These are phyloP conservation scores for Mesorhabditis belari DNA, from an alignment of 2,888 invertebrate genomes.

Conservation along the genomic window DNA sequence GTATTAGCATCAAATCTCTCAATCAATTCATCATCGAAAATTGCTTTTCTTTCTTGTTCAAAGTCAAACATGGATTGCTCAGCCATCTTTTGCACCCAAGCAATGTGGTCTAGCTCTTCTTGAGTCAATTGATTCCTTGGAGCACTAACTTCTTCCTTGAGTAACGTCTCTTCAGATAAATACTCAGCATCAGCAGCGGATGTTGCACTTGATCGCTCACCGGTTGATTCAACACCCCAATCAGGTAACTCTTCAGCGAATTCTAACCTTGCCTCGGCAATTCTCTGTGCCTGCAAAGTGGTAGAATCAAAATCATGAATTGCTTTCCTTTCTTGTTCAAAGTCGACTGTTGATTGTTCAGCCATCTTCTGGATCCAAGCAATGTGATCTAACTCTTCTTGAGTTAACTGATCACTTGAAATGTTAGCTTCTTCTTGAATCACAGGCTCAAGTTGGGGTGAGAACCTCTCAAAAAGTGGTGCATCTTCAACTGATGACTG, in stretches of 20 bases:
- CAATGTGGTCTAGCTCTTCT: slow-evolving; percentile 19
- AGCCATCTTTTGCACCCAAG: slow-evolving; percentile 9
- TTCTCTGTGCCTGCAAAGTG: slow-evolving; percentile 9
- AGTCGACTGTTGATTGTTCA: slow-evolving; percentile 13
- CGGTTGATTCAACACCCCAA: background rate
- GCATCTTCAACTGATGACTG: background rate
- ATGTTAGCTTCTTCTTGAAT: slow-evolving; percentile 3
- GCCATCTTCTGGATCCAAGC: slow-evolving; percentile 10
- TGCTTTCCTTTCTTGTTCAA: background rate
- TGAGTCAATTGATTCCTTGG: slow-evolving; percentile 8
- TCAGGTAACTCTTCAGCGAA: background rate
- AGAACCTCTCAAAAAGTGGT: slow-evolving; percentile 1
- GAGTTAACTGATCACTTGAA: slow-evolving; percentile 9
- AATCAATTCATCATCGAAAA: background rate
- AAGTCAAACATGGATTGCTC: slow-evolving; percentile 12
- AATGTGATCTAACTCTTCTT: slow-evolving; percentile 19
- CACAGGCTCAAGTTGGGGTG: slow-evolving; percentile 7
- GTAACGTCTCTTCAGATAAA: background rate
- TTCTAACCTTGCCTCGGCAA: background rate
- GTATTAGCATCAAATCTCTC: background rate
- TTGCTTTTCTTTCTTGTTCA: background rate
- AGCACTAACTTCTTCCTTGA: slow-evolving; percentile 3
- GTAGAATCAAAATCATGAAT: background rate
- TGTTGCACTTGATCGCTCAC: background rate
- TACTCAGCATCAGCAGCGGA: background rate